Conservation (phyloP, 1,140 invertebrate species). For the Cydia strobilella region DNA sequence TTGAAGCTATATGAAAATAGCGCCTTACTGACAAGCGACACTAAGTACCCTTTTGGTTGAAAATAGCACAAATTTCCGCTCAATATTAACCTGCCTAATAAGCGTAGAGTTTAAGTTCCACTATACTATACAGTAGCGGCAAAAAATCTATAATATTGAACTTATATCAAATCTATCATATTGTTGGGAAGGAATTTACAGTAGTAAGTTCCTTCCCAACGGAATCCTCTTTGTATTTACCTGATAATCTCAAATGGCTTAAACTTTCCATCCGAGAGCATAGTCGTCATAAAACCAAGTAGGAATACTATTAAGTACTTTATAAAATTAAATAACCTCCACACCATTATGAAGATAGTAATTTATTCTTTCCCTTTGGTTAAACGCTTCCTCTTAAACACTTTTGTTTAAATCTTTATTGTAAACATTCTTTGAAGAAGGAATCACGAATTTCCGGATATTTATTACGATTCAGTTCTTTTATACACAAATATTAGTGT, state of each 20-base stretch:
- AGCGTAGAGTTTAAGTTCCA: not conserved
- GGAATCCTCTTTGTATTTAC: not conserved
- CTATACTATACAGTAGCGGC: too few relatives aligned
- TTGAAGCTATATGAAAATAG: too few relatives aligned
- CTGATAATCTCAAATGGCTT: slow-evolving; percentile 3
- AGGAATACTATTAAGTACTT: not conserved
- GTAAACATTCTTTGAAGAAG: slow-evolving; percentile 20
- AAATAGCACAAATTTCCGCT: too few relatives aligned
- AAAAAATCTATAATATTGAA: too few relatives aligned
- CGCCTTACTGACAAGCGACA: too few relatives aligned
- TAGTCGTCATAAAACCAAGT: slow-evolving; percentile 1
- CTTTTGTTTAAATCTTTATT: not conserved
- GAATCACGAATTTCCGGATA: slow-evolving; percentile 7
- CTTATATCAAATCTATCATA: too few relatives aligned
- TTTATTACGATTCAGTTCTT: not conserved
- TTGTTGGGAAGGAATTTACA: too few relatives aligned
- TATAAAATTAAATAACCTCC: not conserved
- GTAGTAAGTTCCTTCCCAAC: not conserved
- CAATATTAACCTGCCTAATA: not conserved
- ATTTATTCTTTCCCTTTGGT: not conserved
- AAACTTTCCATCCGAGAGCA: not conserved
- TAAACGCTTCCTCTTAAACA: not conserved
- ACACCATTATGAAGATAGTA: not conserved
- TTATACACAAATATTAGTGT: not conserved
- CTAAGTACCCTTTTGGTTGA: too few relatives aligned